Conservation (phyloP, 2,888 invertebrate genomes). For the Tetranychus truncatus region DNA sequence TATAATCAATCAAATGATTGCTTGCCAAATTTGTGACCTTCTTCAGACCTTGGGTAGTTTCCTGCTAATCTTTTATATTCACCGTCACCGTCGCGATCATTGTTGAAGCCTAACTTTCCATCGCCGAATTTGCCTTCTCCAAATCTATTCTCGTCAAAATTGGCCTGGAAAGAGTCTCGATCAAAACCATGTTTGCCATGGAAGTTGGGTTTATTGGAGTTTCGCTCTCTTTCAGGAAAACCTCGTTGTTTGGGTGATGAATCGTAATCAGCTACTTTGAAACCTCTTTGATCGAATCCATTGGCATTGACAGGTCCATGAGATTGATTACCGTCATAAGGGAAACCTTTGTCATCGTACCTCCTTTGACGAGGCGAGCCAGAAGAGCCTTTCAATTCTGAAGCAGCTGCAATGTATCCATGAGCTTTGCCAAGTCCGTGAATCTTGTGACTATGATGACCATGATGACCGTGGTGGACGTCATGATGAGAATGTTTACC, state of each 20-base stretch:
- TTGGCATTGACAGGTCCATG: neutral
- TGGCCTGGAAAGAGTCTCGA: neutral
- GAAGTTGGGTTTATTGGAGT: neutral
- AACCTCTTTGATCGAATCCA: neutral
- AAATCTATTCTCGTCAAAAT: neutral
- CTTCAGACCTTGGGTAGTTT: neutral
- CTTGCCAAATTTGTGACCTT: neutral
- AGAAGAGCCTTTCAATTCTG: neutral
- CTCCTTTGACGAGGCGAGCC: neutral
- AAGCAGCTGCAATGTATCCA: neutral
- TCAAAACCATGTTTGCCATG: neutral
- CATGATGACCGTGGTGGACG: neutral
- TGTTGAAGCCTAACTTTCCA: neutral
- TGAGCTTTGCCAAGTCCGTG: neutral
- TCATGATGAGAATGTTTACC: neutral
- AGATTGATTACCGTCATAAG: neutral
- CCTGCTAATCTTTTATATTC: neutral
- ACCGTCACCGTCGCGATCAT: neutral
- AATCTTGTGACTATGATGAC: neutral
- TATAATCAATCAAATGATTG: neutral
- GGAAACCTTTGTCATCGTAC: neutral
- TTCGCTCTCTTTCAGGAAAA: neutral
- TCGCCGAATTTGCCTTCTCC: neutral
- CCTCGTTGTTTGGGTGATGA: neutral
- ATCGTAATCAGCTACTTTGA: neutral